A percentile compares a stretch with the other conserved stretches of the same genome.
phyloP scores from a whole-genome alignment of 2,797 vertebrate species.

The Catharus ustulatus region DNA sequence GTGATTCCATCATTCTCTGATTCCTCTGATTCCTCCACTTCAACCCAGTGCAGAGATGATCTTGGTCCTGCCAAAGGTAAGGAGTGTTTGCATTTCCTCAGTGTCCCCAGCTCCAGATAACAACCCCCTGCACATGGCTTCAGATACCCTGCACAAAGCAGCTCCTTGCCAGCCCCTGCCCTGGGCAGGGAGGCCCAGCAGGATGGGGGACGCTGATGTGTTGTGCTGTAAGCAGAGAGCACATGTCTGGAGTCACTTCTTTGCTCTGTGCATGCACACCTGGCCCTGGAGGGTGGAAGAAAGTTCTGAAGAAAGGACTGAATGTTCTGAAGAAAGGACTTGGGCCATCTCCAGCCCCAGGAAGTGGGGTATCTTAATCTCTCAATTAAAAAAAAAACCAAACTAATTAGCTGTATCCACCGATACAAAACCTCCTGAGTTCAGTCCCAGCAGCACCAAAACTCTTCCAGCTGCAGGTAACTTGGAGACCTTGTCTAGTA shows the following conservation, averaged over 20 bases:
- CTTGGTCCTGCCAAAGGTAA: not conserved
- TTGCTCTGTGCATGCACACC: not conserved
- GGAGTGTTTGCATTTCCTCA: not conserved
- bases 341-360: not conserved
- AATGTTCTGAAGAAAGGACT: not conserved
- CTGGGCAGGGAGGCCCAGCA: not conserved
- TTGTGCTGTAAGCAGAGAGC: not conserved
- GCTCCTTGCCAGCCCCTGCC: not conserved
- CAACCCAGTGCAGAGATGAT: not conserved
- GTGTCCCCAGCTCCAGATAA: not conserved
- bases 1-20: not conserved
- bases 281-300: not conserved
- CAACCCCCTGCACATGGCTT: not conserved
- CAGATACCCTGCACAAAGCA: not conserved
- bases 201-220: not conserved
- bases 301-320: not conserved
- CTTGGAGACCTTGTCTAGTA: not conserved
- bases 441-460: not conserved
- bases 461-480: not conserved
- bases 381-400: not conserved
- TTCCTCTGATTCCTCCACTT: not conserved
- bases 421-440: not conserved
- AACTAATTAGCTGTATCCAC: not conserved
- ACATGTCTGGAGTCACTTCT: not conserved
- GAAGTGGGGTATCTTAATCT: not conserved